phyloP scores from a whole-genome alignment of 2,113 vertebrate species.

The Pachyramphus minor region DNA sequence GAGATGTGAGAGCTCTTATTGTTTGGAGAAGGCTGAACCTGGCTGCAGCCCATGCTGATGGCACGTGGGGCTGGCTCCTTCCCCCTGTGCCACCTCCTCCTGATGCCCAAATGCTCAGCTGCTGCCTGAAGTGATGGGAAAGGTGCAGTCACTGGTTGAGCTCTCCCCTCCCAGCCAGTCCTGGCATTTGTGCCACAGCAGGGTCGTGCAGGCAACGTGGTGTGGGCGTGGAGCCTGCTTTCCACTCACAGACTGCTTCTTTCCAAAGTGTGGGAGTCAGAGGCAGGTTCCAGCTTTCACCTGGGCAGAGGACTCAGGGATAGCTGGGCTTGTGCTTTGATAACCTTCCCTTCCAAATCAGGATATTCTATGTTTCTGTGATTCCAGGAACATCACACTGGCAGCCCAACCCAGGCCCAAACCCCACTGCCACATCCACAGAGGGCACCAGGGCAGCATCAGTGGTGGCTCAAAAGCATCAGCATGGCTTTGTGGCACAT shows the following conservation, averaged over 20 bases:
- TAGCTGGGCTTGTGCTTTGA: fast-evolving
- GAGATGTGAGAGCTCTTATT: slow-evolving; percentile 9
- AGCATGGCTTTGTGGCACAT: fast-evolving
- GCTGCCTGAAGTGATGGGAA: neutral
- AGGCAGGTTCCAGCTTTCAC: neutral
- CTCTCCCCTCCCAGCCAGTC: neutral
- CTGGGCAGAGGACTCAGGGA: fast-evolving
- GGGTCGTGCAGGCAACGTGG: neutral
- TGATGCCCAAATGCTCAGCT: neutral
- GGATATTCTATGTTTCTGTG: neutral
- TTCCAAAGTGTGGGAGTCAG: neutral
- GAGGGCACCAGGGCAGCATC: neutral
- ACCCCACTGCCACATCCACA: neutral
- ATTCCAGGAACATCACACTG: neutral
- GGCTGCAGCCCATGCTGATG: neutral
- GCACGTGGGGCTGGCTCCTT: fast-evolving
- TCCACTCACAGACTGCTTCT: fast-evolving
- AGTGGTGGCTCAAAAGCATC: neutral
- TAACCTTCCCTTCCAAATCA: neutral
- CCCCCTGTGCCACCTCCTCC: neutral
- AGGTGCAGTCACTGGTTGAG: neutral
- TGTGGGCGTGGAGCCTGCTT: neutral
- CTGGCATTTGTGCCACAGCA: neutral
- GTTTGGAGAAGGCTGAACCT: slow-evolving; percentile 25
- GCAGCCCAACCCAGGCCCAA: neutral